These are phyloP conservation scores for Rhopilema esculentum DNA, from an alignment of 30 jellyfish, hydroid and myxozoan species.

Conservation along the genomic window DNA sequence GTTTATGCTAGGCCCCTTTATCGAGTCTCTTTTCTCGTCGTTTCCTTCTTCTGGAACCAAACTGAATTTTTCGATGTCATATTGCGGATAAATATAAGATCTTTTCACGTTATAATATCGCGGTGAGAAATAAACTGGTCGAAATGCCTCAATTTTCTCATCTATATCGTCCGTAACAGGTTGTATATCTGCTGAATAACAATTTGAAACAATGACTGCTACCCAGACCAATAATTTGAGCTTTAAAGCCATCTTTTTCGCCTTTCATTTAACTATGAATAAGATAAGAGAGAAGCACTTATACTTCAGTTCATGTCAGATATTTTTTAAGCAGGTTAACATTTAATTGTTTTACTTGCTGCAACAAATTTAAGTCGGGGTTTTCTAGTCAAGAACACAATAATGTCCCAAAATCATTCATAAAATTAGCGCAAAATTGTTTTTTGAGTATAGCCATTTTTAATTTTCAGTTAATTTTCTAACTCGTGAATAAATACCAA, in stretches of 20 bases:
- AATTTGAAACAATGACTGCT: neutral
- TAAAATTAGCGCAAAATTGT: too few relatives aligned
- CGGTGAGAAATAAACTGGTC: conserved; percentile 16
- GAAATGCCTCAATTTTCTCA: conserved; percentile 18
- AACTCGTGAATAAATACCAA: too few relatives aligned
- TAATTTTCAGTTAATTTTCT: too few relatives aligned
- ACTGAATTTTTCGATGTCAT: conserved; percentile 54
- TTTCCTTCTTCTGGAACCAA: conserved; percentile 44
- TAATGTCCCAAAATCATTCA: too few relatives aligned
- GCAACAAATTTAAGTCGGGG: too few relatives aligned
- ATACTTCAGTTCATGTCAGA: neutral
- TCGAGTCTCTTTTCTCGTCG: conserved; percentile 63
- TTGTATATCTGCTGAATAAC: conserved; percentile 7
- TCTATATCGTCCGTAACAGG: conserved; percentile 65
- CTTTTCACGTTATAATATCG: conserved; percentile 50
- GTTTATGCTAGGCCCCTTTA: conserved; percentile 93
- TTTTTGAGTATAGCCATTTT: too few relatives aligned
- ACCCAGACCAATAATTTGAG: neutral
- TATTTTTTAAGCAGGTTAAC: neutral
- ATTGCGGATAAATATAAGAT: conserved; percentile 58
- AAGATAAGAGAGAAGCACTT: neutral
- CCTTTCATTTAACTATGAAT: neutral
- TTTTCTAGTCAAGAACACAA: too few relatives aligned
- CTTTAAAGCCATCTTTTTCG: neutral
- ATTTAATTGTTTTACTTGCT: neutral